phyloP scores from a whole-genome alignment of 2,113 vertebrate species.

The Pangasianodon hypophthalmus region DNA sequence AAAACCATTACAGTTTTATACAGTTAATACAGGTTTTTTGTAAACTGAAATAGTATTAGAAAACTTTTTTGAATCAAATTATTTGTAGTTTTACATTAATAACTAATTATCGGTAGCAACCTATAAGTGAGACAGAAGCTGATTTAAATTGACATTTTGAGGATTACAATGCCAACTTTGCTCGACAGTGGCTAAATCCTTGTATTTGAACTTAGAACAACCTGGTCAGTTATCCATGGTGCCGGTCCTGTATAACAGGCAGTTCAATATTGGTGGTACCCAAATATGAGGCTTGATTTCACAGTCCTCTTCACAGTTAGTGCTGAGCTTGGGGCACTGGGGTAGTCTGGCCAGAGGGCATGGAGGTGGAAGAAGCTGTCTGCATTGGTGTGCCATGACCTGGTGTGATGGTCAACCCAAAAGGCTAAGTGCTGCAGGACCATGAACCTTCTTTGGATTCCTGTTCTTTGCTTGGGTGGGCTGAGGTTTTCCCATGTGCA shows the following conservation, averaged over 20 bases:
- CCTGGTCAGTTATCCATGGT: neutral
- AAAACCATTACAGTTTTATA: neutral
- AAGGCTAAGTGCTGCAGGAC: no score
- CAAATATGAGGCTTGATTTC: neutral
- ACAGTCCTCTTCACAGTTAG: neutral
- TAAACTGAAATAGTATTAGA: neutral
- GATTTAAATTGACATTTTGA: neutral
- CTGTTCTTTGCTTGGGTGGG: no score
- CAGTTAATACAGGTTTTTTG: neutral
- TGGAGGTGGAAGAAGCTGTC: neutral
- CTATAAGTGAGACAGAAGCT: neutral
- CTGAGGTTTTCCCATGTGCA: no score
- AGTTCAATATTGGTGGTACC: neutral
- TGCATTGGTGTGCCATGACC: neutral
- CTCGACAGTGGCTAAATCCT: neutral
- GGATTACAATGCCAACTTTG: neutral
- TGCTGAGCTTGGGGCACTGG: neutral
- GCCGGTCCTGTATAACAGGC: neutral
- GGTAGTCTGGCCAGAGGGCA: neutral
- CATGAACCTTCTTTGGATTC: no score
- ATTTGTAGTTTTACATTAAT: neutral
- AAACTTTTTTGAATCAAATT: neutral
- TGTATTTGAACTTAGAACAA: neutral
- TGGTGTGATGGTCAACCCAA: no score
- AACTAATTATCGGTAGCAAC: neutral